Conservation (phyloP, 2,113 vertebrate genomes). For the Gallinago media region DNA sequence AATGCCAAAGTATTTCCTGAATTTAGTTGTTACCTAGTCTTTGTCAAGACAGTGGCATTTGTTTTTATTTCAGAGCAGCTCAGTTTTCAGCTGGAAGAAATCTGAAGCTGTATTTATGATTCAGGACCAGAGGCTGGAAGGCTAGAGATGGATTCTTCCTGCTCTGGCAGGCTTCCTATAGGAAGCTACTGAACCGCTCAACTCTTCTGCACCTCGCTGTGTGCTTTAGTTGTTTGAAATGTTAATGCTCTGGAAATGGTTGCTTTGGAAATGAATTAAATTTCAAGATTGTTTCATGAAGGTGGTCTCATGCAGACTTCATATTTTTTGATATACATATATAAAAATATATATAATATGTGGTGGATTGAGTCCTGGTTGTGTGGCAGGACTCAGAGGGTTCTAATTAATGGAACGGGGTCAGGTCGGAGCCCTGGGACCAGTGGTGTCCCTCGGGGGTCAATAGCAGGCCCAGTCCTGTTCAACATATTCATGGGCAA, state of each 20-base stretch:
- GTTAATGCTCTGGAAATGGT: background rate
- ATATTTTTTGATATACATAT: background rate
- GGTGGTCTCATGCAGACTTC: background rate
- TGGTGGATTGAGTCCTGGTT: too few relatives aligned
- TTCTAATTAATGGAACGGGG: too few relatives aligned
- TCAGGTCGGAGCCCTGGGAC: too few relatives aligned
- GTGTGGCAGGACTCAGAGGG: too few relatives aligned
- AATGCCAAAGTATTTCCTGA: background rate
- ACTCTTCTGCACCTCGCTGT: background rate
- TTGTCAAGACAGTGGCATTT: background rate
- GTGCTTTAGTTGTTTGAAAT: background rate
- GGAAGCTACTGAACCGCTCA: background rate
- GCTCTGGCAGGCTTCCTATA: background rate
- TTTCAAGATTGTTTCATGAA: background rate
- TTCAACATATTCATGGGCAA: too few relatives aligned
- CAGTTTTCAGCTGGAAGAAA: background rate
- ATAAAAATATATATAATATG: background rate
- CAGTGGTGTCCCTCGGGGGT: too few relatives aligned
- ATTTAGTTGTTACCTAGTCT: background rate
- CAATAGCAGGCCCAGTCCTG: too few relatives aligned
- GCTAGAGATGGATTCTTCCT: background rate
- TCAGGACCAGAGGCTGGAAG: background rate
- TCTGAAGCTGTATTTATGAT: background rate
- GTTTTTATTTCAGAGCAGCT: slow-evolving; percentile 1
- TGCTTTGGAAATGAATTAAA: background rate